Conservation (phyloP, 2,113 vertebrate species). For the Leuciscus idus region DNA sequence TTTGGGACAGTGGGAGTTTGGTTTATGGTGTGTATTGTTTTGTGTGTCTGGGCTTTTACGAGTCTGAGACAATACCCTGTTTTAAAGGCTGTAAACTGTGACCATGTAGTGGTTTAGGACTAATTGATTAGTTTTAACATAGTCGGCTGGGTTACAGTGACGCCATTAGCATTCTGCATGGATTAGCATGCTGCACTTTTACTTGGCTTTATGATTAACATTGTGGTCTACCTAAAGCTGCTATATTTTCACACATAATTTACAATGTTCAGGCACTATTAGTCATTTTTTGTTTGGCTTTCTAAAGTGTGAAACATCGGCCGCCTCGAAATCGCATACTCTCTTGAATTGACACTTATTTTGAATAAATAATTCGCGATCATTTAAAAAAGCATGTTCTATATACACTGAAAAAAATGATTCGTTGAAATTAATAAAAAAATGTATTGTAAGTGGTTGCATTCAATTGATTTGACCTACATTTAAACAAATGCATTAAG, state of each 20-base stretch:
- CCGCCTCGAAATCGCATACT: too few relatives aligned
- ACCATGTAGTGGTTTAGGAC: background rate
- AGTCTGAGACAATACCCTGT: conserved; percentile 35
- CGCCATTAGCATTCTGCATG: background rate
- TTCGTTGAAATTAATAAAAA: too few relatives aligned
- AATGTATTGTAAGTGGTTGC: too few relatives aligned
- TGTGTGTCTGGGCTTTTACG: conserved; percentile 36
- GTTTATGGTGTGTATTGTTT: conserved; percentile 10
- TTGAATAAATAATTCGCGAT: too few relatives aligned
- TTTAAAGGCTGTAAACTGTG: conserved; percentile 32
- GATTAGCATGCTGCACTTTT: background rate
- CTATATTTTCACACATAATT: background rate
- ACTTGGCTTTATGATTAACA: background rate
- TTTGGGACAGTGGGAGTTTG: conserved; percentile 37
- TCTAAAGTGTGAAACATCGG: background rate
- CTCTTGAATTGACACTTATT: too few relatives aligned
- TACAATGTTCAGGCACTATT: too few relatives aligned
- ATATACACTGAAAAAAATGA: too few relatives aligned
- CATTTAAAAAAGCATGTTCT: too few relatives aligned
- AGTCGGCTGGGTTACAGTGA: conserved; percentile 1
- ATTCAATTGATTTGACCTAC: too few relatives aligned
- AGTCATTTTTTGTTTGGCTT: background rate
- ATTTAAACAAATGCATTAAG: too few relatives aligned
- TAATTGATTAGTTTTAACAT: conserved; percentile 8
- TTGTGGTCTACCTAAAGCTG: background rate